phyloP scores from a whole-genome alignment of 2,888 invertebrate genomes.

The Diploptera punctata region DNA sequence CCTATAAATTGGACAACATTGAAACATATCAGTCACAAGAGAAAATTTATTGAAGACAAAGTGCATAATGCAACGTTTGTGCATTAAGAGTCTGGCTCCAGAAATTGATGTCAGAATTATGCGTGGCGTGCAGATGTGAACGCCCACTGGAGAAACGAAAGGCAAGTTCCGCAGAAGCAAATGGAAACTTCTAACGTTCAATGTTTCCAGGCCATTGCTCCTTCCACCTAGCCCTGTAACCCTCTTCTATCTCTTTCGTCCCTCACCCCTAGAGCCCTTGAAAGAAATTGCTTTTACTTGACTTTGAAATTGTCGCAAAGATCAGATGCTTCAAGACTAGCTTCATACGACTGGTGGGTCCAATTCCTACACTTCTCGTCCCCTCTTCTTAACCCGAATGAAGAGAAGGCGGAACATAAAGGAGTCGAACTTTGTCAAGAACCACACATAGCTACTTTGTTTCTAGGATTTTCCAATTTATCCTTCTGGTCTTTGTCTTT shows the following conservation, averaged over 20 bases:
- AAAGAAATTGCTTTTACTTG: slow-evolving; percentile 38
- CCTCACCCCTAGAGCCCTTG: not conserved
- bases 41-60: too few species aligned
- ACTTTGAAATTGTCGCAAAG: slow-evolving; percentile 29
- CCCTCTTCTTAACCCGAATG: not conserved
- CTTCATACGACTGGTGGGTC: not conserved
- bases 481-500: too few species aligned
- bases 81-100: not conserved
- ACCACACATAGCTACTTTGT: not conserved
- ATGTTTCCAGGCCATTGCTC: slow-evolving; percentile 28
- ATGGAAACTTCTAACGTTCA: slow-evolving; percentile 28
- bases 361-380: not conserved
- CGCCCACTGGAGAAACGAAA: slow-evolving; percentile 2
- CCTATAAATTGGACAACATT: too few species aligned
- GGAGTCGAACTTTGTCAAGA: slow-evolving; percentile 5
- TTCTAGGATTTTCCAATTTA: not conserved
- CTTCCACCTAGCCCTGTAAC: not conserved
- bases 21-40: too few species aligned
- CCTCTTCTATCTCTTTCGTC: not conserved
- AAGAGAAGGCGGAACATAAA: not conserved
- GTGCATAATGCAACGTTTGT: too few species aligned
- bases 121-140: slow-evolving; percentile 12
- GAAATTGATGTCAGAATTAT: not conserved
- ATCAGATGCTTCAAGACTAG: not conserved
- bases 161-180: slow-evolving; percentile 12